Conservation (phyloP, 1,140 invertebrate genomes). For the Protaetia brevitarsis region DNA sequence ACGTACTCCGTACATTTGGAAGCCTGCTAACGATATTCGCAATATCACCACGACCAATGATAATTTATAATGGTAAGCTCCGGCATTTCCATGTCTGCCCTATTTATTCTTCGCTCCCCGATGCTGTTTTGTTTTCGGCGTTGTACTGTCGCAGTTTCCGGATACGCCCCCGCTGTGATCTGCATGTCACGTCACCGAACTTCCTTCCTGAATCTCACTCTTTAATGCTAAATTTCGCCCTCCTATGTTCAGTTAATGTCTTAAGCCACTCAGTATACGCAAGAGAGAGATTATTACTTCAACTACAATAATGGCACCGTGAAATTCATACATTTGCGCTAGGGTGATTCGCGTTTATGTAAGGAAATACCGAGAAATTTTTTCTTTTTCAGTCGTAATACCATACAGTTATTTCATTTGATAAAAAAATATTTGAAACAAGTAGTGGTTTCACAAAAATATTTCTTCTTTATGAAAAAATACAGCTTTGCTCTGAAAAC, state of each 20-base stretch:
- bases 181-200: conserved; percentile 28
- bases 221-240: conserved; percentile 9
- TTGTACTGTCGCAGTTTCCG: conserved; percentile 36
- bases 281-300: background rate
- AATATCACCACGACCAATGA: conserved; percentile 15
- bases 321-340: background rate
- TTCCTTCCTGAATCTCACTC: conserved; percentile 27
- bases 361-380: too few species aligned
- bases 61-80: conserved; percentile 32
- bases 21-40: background rate
- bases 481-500: too few species aligned
- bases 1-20: too few species aligned
- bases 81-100: conserved; percentile 38
- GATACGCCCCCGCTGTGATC: conserved; percentile 27
- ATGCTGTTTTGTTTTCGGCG: conserved; percentile 30
- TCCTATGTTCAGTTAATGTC: background rate
- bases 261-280: conserved; percentile 4
- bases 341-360: too few species aligned
- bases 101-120: conserved; percentile 32
- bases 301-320: background rate
- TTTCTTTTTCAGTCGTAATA: too few species aligned
- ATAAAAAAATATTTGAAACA: too few species aligned
- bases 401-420: too few species aligned
- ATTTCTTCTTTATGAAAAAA: too few species aligned
- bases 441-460: too few species aligned